phyloP scores from a whole-genome alignment of 2,113 vertebrate genomes.

The Rhinopomastus cyanomelas region DNA sequence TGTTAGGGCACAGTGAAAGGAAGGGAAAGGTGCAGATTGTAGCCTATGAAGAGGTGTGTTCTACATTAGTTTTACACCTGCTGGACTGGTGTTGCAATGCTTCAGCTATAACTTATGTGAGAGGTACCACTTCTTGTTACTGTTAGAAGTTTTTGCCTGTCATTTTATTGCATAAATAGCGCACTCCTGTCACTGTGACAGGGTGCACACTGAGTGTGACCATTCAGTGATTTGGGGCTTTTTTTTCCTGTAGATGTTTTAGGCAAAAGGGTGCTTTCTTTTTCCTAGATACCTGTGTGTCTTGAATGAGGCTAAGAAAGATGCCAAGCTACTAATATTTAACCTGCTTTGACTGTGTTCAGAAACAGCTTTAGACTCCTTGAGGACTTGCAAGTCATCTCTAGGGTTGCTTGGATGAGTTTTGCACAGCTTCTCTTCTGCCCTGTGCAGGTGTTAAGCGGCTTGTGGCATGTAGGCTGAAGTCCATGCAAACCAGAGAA shows the following conservation, averaged over 20 bases:
- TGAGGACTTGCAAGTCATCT: neutral
- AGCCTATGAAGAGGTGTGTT: neutral
- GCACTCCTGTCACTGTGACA: neutral
- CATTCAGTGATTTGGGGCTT: neutral
- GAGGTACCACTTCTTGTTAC: neutral
- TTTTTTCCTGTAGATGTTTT: neutral
- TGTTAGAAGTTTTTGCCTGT: slow-evolving; percentile 9
- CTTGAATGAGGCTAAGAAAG: neutral
- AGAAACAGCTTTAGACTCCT: neutral
- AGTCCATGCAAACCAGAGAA: neutral
- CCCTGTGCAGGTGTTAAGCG: neutral
- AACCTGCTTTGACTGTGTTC: neutral
- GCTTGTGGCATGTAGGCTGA: accelerated
- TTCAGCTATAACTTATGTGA: neutral
- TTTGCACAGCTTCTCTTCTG: neutral
- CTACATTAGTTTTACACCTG: neutral
- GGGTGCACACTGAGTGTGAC: neutral
- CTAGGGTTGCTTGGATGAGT: neutral
- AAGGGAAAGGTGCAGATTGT: neutral
- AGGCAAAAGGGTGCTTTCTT: neutral
- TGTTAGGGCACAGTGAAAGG: neutral
- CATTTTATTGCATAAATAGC: neutral
- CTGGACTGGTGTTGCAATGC: slow-evolving; percentile 2
- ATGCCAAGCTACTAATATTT: neutral
- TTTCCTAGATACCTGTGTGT: neutral